Conservation (phyloP, 2,113 vertebrate genomes). For the Paedocypris sp. region DNA sequence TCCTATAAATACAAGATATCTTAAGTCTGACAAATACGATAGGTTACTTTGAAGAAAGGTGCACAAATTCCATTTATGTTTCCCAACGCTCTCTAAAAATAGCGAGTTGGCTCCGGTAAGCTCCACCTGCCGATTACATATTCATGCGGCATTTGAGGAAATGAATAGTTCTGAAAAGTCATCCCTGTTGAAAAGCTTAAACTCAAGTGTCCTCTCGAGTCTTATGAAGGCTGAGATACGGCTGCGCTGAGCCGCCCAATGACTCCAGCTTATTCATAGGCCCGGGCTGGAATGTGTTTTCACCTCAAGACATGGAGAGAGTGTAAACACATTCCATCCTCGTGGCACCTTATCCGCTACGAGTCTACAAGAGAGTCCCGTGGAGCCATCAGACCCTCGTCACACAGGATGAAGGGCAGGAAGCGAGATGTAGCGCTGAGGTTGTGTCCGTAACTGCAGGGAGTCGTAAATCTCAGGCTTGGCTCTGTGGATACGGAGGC, state of each 20-base stretch:
- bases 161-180: conserved; percentile 1
- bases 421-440: conserved; percentile 39
- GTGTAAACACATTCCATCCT: conserved; percentile 12
- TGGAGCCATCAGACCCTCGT: not conserved
- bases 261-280: conserved; percentile 2
- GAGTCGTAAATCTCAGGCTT: conserved; percentile 45
- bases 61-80: too few relatives aligned
- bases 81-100: too few relatives aligned
- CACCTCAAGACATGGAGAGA: not conserved
- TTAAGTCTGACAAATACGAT: too few relatives aligned
- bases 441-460: conserved; percentile 22
- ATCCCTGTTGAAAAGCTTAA: conserved; percentile 19
- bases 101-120: too few relatives aligned
- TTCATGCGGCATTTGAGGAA: conserved; percentile 37
- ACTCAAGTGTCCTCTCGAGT: conserved; percentile 3
- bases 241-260: not conserved
- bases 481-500: conserved; percentile 13
- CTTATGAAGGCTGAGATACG: conserved; percentile 7
- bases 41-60: too few relatives aligned
- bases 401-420: conserved; percentile 29
- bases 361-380: not conserved
- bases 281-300: conserved; percentile 13
- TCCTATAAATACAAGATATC: too few relatives aligned
- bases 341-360: not conserved
- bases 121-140: conserved; percentile 47